phyloP scores from a whole-genome alignment of 2,113 vertebrate species.

The Lophochroa leadbeateri region DNA sequence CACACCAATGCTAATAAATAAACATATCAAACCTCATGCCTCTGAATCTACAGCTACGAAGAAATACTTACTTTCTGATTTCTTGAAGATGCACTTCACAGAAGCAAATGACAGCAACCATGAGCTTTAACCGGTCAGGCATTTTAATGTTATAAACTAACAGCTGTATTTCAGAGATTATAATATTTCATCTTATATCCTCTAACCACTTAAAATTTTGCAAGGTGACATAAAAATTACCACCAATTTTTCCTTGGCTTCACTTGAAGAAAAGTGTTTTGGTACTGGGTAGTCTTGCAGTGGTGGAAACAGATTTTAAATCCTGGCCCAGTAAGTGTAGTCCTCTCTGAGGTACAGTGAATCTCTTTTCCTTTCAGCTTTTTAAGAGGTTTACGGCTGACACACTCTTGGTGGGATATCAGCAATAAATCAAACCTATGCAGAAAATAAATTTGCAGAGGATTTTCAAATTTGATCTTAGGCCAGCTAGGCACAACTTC shows the following conservation, averaged over 20 bases:
- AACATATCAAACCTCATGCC: neutral
- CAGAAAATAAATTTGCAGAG: neutral
- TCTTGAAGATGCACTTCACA: neutral
- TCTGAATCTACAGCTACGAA: neutral
- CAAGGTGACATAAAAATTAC: neutral
- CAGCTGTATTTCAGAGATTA: neutral
- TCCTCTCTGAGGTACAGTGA: neutral
- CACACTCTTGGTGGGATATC: neutral
- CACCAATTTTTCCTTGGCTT: neutral
- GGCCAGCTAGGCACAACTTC: neutral
- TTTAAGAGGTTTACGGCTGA: neutral
- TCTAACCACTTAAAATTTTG: neutral
- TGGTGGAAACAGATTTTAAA: neutral
- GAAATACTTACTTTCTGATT: neutral
- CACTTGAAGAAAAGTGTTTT: neutral
- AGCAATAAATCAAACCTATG: neutral
- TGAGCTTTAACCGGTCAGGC: neutral
- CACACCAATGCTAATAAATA: neutral
- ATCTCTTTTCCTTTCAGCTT: conserved; percentile 8
- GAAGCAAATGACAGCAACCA: neutral
- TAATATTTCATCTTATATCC: neutral
- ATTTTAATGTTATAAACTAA: neutral
- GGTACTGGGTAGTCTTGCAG: neutral
- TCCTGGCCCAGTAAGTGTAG: neutral
- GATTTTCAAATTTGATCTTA: neutral